These are phyloP conservation scores for Oscheius sp. DNA, from an alignment of 1,140 invertebrate species.

Conservation along the genomic window DNA sequence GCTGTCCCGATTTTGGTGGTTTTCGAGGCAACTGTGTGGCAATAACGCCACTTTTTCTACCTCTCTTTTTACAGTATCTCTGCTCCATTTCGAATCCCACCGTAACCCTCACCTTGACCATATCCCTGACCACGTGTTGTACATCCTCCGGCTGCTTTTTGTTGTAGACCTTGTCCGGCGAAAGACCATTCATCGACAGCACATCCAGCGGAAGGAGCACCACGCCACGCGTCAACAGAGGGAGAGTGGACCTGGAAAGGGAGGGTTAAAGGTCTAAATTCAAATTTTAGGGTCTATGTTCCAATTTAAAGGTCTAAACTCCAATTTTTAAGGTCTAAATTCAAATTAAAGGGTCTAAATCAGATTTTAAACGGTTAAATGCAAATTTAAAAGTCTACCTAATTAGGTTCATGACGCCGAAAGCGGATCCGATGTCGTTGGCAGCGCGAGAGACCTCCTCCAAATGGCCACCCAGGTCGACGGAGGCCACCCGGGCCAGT, in stretches of 20 bases:
- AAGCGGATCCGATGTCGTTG: conserved; percentile 19
- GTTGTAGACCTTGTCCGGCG: conserved; percentile 33
- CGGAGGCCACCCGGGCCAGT: conserved; percentile 5
- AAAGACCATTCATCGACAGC: conserved; percentile 27
- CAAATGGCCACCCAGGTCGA: neutral
- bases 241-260: conserved; percentile 35
- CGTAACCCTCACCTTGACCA: neutral
- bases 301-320: neutral
- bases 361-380: neutral
- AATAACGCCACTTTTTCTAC: neutral
- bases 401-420: conserved; percentile 23
- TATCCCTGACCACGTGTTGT: neutral
- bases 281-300: neutral
- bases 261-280: neutral
- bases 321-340: neutral
- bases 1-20: neutral
- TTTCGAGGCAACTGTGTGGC: neutral
- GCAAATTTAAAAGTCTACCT: conserved; percentile 8
- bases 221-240: conserved; percentile 36
- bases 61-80: neutral
- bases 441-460: conserved; percentile 4
- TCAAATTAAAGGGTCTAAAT: neutral
- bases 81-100: neutral
- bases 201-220: conserved; percentile 37
- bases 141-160: conserved; percentile 24